phyloP scores from a whole-genome alignment of 2,888 invertebrate species.

The Amphiduros pacificus region DNA sequence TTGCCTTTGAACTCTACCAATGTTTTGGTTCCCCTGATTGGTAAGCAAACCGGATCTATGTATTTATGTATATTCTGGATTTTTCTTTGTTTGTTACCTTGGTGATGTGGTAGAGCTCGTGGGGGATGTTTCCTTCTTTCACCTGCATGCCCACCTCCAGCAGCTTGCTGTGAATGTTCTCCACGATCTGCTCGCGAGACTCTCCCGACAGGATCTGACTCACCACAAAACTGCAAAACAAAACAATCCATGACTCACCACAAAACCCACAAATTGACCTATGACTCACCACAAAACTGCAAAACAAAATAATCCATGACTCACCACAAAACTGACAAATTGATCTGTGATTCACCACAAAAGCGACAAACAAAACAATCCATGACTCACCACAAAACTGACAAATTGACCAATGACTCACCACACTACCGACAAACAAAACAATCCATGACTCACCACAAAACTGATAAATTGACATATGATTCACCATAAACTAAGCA shows the following conservation, averaged over 20 bases:
- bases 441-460: neutral
- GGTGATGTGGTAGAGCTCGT: slow-evolving; percentile 81
- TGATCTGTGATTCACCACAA: slow-evolving; percentile 54
- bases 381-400: too few species aligned
- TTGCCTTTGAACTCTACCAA: too few species aligned
- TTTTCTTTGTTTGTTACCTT: slow-evolving; percentile 64
- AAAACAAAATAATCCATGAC: slow-evolving; percentile 3
- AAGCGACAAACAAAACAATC: slow-evolving; percentile 53
- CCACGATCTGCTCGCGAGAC: slow-evolving; percentile 79
- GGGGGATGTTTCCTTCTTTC: slow-evolving; percentile 68
- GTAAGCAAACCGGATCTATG: too few species aligned
- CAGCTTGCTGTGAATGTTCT: slow-evolving; percentile 80
- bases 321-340: too few species aligned
- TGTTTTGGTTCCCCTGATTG: too few species aligned
- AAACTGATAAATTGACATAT: too few species aligned
- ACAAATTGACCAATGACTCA: too few species aligned
- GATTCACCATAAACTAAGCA: too few species aligned
- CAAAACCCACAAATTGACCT: too few species aligned
- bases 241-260: neutral
- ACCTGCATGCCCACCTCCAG: slow-evolving; percentile 77
- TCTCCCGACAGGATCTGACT: slow-evolving; percentile 63
- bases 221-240: slow-evolving; percentile 59
- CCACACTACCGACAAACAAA: slow-evolving; percentile 58
- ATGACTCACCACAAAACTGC: slow-evolving; percentile 61
- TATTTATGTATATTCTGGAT: too few species aligned